These are phyloP conservation scores for Proisotoma minuta DNA, from an alignment of 2,888 invertebrate species.

Conservation along the genomic window DNA sequence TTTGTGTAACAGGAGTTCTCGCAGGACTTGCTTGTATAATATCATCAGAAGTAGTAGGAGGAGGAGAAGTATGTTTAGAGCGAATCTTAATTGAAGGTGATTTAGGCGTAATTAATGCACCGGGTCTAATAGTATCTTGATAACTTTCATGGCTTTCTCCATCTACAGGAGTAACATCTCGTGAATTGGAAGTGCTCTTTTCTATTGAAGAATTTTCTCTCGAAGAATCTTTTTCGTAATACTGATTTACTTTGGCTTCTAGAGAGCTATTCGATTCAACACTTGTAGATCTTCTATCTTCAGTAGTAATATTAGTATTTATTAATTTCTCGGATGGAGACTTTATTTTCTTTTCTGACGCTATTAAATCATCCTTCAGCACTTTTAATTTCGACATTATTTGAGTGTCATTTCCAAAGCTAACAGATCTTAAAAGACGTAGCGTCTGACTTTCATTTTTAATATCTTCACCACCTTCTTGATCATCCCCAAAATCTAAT, in stretches of 20 bases:
- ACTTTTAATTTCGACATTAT: constrained; percentile 53
- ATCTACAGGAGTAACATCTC: constrained; percentile 45
- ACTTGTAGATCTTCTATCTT: constrained; percentile 28
- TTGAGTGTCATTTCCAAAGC: constrained; percentile 74
- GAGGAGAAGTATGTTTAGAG: background rate
- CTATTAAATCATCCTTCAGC: constrained; percentile 40
- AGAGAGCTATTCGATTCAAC: constrained; percentile 42
- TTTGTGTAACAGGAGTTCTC: constrained; percentile 80
- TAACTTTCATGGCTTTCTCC: constrained; percentile 35
- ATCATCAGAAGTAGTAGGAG: constrained; percentile 54
- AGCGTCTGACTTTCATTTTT: constrained; percentile 34
- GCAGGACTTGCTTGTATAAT: constrained; percentile 52
- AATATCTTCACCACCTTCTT: constrained; percentile 23
- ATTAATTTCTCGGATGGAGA: background rate
- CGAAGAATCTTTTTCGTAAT: constrained; percentile 28
- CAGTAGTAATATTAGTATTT: constrained; percentile 5
- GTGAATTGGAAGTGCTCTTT: constrained; percentile 27
- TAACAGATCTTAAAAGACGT: constrained; percentile 57
- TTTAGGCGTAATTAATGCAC: constrained; percentile 15
- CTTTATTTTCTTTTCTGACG: constrained; percentile 19
- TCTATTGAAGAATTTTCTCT: constrained; percentile 14
- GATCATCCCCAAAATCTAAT: constrained; percentile 32
- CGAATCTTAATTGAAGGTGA: constrained; percentile 36
- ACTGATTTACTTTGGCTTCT: constrained; percentile 43
- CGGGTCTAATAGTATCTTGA: constrained; percentile 30